Conservation (phyloP, 2,113 vertebrate genomes). For the Alosa alosa region DNA sequence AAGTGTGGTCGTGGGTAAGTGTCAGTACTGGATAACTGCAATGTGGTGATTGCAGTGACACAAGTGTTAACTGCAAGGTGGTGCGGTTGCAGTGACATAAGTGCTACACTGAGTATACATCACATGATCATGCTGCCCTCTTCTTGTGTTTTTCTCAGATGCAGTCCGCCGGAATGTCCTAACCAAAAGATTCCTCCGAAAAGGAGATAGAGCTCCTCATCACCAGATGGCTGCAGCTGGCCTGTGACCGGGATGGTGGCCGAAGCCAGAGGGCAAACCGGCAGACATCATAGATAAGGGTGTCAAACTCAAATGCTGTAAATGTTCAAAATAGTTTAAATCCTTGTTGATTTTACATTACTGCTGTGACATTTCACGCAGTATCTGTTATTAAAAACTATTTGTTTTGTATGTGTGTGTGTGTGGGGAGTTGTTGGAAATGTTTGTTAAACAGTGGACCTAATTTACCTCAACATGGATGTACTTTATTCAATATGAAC, state of each 20-base stretch:
- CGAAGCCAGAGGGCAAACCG: neutral
- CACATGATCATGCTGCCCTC: constrained; percentile 2
- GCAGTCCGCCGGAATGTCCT: constrained; percentile 3
- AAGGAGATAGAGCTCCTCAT: constrained; percentile 5
- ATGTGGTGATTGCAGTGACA: neutral
- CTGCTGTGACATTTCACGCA: no score
- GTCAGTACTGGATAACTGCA: neutral
- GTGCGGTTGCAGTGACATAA: neutral
- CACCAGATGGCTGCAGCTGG: constrained; percentile 3
- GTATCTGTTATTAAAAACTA: neutral
- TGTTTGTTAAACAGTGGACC: neutral
- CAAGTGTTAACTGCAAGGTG: neutral
- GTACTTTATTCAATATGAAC: no score
- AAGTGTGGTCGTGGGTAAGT: neutral
- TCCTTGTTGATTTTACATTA: no score
- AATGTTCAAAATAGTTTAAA: no score
- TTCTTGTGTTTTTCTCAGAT: constrained; percentile 8
- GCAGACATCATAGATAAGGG: neutral
- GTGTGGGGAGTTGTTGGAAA: neutral
- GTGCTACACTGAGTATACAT: constrained; percentile 7
- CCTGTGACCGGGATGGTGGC: neutral
- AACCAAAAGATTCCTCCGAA: neutral
- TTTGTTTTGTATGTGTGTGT: neutral
- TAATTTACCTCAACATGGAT: no score
- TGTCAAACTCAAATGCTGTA: no score